phyloP scores from a whole-genome alignment of 2,888 invertebrate genomes.

The Lymantria monacha region DNA sequence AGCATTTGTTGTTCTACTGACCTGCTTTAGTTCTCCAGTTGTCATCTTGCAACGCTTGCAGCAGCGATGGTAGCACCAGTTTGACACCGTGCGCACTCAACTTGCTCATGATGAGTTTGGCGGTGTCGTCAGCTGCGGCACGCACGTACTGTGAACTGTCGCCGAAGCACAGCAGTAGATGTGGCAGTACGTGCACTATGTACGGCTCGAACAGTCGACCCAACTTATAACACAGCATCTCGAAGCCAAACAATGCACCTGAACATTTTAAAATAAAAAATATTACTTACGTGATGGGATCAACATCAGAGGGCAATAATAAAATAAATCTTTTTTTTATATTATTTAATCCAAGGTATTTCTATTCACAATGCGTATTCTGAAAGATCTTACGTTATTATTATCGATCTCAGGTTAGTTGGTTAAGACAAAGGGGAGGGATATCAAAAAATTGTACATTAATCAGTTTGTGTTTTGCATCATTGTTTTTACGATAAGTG shows the following conservation, averaged over 20 bases:
- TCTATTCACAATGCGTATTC: too few species aligned
- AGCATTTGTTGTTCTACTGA: constrained; percentile 41
- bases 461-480: too few species aligned
- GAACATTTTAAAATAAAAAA: constrained; percentile 8
- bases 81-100: constrained; percentile 98
- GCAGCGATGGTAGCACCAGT: constrained; percentile 95
- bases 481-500: too few species aligned
- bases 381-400: too few species aligned
- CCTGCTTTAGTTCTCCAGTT: constrained; percentile 99
- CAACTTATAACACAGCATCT: constrained; percentile 96
- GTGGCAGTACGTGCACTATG: constrained; percentile 97
- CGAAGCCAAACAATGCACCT: constrained; percentile 98
- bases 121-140: constrained; percentile 97
- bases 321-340: too few species aligned
- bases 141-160: constrained; percentile 97
- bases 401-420: too few species aligned
- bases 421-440: too few species aligned
- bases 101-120: constrained; percentile 97
- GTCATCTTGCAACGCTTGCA: constrained; percentile 97
- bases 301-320: too few species aligned
- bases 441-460: too few species aligned
- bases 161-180: constrained; percentile 96
- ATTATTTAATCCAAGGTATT: too few species aligned
- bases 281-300: not conserved
- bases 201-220: constrained; percentile 99